These are phyloP conservation scores for Danio jaintianensis DNA, from an alignment of 2,797 vertebrate genomes.

Conservation along the genomic window DNA sequence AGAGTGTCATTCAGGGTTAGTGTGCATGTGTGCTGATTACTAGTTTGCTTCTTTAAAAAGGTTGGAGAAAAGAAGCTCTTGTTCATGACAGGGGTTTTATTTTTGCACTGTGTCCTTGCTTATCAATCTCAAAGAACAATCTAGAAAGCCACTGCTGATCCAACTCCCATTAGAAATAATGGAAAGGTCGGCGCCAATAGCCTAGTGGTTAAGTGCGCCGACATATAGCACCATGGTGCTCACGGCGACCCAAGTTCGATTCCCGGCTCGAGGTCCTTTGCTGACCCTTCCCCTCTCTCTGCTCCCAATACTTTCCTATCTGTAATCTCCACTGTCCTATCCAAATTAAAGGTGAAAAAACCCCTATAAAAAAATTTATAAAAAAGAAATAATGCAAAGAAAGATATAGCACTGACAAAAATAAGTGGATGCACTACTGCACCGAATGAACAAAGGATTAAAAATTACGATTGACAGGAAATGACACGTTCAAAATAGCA, in stretches of 20 bases:
- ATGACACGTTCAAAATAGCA: slow-evolving; percentile 7
- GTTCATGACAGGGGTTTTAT: not conserved
- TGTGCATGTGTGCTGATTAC: not conserved
- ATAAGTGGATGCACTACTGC: not conserved
- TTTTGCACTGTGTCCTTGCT: not conserved
- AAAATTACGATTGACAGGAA: slow-evolving; percentile 22
- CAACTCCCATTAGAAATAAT: not conserved
- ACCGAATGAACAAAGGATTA: not conserved
- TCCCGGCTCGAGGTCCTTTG: too few relatives aligned
- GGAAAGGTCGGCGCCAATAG: too few relatives aligned
- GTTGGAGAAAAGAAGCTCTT: not conserved
- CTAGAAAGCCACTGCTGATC: not conserved
- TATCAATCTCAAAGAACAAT: not conserved
- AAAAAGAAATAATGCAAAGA: not conserved
- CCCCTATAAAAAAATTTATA: too few relatives aligned
- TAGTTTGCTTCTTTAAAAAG: not conserved
- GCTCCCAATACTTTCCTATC: too few relatives aligned
- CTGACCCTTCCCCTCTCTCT: too few relatives aligned
- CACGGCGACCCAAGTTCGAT: too few relatives aligned
- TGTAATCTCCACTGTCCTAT: too few relatives aligned
- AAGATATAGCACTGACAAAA: not conserved
- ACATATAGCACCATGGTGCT: too few relatives aligned
- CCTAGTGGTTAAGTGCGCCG: too few relatives aligned
- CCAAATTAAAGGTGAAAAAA: too few relatives aligned
- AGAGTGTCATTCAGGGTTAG: not conserved